phyloP scores from a whole-genome alignment of 2,797 vertebrate genomes.

The Lepidocolaptes lacrymiger region DNA sequence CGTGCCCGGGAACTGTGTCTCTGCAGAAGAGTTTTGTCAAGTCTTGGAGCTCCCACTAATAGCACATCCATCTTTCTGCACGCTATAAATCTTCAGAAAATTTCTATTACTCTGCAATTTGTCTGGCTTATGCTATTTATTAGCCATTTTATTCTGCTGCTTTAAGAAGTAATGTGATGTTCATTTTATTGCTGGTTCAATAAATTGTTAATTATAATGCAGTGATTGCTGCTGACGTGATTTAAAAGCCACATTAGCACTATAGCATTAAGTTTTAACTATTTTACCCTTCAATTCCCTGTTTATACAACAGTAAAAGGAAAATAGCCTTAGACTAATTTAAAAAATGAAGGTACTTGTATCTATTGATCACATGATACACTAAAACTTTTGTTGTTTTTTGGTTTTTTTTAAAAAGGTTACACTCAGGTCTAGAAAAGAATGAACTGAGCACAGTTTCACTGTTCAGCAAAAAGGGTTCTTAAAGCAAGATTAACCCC shows the following conservation, averaged over 20 bases:
- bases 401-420: background rate
- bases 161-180: slow-evolving; percentile 89
- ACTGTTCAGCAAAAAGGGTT: slow-evolving; percentile 35
- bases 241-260: slow-evolving; percentile 89
- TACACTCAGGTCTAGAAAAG: slow-evolving; percentile 55
- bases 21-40: slow-evolving; percentile 84
- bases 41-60: slow-evolving; percentile 84
- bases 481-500: slow-evolving; percentile 60
- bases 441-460: background rate
- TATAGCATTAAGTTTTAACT: slow-evolving; percentile 89
- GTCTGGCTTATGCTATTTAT: slow-evolving; percentile 88
- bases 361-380: slow-evolving; percentile 77
- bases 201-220: slow-evolving; percentile 91
- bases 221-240: slow-evolving; percentile 88
- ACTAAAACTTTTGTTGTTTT: slow-evolving; percentile 64
- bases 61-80: slow-evolving; percentile 87
- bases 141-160: slow-evolving; percentile 88
- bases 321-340: slow-evolving; percentile 81
- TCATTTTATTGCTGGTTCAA: slow-evolving; percentile 90
- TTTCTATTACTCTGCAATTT: slow-evolving; percentile 90
- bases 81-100: slow-evolving; percentile 87
- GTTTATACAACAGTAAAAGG: slow-evolving; percentile 87
- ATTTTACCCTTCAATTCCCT: slow-evolving; percentile 87
- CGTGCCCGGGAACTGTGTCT: slow-evolving; percentile 83
- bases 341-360: slow-evolving; percentile 81